Conservation (phyloP, 2,888 invertebrate species). For the Brachyptera putata region DNA sequence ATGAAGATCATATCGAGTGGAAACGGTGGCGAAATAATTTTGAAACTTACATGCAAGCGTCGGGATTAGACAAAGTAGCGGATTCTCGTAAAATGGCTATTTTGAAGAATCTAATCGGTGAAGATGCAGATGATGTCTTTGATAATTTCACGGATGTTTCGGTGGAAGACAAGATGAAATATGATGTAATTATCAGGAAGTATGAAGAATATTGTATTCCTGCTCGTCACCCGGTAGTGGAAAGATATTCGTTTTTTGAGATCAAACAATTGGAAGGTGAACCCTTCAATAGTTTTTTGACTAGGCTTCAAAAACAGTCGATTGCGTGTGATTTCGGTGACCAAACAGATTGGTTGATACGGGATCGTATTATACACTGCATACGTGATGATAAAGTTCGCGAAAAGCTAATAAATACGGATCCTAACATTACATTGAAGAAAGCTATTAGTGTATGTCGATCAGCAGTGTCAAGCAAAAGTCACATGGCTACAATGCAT, state of each 20-base stretch:
- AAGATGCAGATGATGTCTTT: slow-evolving; percentile 1
- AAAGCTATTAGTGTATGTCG: background rate
- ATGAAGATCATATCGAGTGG: background rate
- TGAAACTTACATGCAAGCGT: background rate
- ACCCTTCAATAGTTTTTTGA: background rate
- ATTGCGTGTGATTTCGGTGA: background rate
- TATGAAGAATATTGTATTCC: background rate
- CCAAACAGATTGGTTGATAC: background rate
- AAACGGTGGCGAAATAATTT: background rate
- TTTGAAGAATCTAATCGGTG: background rate
- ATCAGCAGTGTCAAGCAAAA: background rate
- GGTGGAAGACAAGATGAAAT: background rate
- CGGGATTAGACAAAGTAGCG: background rate
- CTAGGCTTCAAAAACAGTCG: background rate
- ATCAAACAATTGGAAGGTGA: background rate
- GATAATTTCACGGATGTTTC: background rate
- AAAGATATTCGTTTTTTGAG: background rate
- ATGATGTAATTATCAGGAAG: slow-evolving; percentile 1
- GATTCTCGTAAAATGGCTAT: background rate
- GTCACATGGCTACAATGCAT: background rate
- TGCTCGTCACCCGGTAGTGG: background rate
- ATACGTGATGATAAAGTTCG: background rate
- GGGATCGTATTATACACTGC: background rate
- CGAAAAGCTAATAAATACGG: background rate
- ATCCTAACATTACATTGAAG: background rate